These are phyloP conservation scores for Blastobasis adustella DNA, from an alignment of 2,888 invertebrate genomes.

Conservation along the genomic window DNA sequence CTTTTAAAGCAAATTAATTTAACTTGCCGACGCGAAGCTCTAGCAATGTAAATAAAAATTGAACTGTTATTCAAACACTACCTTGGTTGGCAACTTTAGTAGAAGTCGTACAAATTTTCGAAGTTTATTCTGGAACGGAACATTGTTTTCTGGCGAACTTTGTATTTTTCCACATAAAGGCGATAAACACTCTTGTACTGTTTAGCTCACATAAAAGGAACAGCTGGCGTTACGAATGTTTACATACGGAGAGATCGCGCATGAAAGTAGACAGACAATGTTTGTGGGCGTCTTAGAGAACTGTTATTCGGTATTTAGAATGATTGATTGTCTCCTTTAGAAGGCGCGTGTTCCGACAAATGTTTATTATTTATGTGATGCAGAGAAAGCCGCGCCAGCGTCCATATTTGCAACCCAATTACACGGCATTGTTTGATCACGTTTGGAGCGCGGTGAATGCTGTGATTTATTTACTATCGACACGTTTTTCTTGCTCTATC, in stretches of 20 bases:
- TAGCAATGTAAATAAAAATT: too few relatives aligned
- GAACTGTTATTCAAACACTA: too few relatives aligned
- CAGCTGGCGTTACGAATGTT: slow-evolving; percentile 11
- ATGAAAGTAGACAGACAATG: slow-evolving; percentile 11
- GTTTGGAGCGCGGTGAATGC: slow-evolving; percentile 6
- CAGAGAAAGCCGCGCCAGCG: slow-evolving; percentile 19
- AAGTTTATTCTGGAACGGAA: too few relatives aligned
- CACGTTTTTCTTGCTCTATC: slow-evolving; percentile 8
- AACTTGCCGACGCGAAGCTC: too few relatives aligned
- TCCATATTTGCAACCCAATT: slow-evolving; percentile 13
- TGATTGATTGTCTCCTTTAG: slow-evolving; percentile 24
- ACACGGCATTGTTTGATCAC: slow-evolving; percentile 4
- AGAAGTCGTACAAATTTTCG: too few relatives aligned
- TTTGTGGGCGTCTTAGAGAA: slow-evolving; percentile 20
- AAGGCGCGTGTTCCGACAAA: slow-evolving; percentile 12
- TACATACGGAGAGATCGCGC: slow-evolving; percentile 15
- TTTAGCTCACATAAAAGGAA: slow-evolving; percentile 7
- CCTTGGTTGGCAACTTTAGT: too few relatives aligned
- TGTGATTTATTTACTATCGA: neutral
- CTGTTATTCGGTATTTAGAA: slow-evolving; percentile 24
- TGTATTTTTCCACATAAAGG: neutral
- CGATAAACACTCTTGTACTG: slow-evolving; percentile 1
- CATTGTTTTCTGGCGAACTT: too few relatives aligned
- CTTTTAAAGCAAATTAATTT: too few relatives aligned
- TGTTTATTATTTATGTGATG: slow-evolving; percentile 17